phyloP scores from a whole-genome alignment of 2,797 vertebrate genomes.

The Linurgus olivaceus region DNA sequence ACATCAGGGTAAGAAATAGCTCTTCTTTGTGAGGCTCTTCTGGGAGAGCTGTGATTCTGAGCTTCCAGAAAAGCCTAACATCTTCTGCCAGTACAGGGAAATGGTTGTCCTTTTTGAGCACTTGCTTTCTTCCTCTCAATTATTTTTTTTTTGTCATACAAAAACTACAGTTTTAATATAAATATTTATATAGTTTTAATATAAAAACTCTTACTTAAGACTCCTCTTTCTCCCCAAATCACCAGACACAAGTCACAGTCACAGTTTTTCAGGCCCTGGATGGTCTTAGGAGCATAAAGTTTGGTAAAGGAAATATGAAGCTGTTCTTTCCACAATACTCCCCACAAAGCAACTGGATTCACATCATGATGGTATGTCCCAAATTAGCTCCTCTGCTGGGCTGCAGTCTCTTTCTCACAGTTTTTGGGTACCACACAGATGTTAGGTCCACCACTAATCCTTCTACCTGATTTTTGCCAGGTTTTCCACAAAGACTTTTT shows the following conservation, averaged over 20 bases:
- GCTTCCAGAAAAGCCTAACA: background rate
- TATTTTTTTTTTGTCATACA: background rate
- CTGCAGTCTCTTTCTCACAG: background rate
- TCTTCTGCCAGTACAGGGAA: background rate
- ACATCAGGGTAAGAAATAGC: background rate
- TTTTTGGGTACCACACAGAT: background rate
- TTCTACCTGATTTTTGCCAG: background rate
- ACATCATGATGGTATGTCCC: background rate
- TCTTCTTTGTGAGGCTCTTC: background rate
- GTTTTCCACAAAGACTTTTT: background rate
- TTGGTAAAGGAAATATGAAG: background rate
- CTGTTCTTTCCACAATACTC: background rate
- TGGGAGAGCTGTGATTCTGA: background rate
- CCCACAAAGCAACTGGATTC: background rate
- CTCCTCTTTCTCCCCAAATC: background rate
- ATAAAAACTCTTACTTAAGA: background rate
- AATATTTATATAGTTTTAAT: background rate
- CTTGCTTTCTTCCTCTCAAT: background rate
- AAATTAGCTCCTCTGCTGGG: background rate
- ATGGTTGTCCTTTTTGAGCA: background rate
- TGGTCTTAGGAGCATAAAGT: background rate
- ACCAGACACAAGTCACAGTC: background rate
- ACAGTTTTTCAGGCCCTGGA: background rate
- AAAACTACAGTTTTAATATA: background rate
- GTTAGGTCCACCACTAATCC: background rate